Conservation (phyloP, 2,797 vertebrate species). For the Mormyrops attenuatus region DNA sequence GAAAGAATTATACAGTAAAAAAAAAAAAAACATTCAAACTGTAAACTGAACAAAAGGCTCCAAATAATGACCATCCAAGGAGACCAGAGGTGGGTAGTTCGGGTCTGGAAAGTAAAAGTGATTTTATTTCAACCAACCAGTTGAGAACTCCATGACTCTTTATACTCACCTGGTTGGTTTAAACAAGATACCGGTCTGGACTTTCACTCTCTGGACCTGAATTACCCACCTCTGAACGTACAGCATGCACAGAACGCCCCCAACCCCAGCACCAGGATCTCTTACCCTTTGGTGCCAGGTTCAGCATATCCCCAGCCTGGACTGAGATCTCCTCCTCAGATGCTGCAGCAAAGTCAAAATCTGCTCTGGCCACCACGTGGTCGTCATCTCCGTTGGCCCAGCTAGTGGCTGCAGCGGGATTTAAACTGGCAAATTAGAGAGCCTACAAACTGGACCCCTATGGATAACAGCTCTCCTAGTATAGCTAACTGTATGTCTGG, state of each 20-base stretch:
- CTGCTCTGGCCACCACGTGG: slow-evolving; percentile 89
- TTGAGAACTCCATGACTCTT: background rate
- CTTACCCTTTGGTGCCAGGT: slow-evolving; percentile 90
- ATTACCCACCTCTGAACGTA: background rate
- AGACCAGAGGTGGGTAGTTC: background rate
- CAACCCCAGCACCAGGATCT: background rate
- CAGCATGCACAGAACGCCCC: background rate
- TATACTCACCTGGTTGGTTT: background rate
- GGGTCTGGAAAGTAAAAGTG: background rate
- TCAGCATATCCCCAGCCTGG: slow-evolving; percentile 84
- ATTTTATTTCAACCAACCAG: background rate
- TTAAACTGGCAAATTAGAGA: background rate
- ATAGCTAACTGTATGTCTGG: background rate
- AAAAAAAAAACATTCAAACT: background rate
- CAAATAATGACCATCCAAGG: background rate
- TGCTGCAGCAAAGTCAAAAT: slow-evolving; percentile 83
- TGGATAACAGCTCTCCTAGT: background rate
- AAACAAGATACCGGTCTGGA: background rate
- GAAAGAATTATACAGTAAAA: background rate
- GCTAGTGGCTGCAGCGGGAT: slow-evolving; percentile 55
- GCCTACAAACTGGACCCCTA: background rate
- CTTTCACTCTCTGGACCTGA: background rate
- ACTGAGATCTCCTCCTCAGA: slow-evolving; percentile 92
- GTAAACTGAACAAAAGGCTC: background rate
- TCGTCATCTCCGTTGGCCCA: slow-evolving; percentile 92